Base-by-base conservation (phyloP, 2,888 invertebrate genomes). In the Acanthosepion pharaonis region DNA sequence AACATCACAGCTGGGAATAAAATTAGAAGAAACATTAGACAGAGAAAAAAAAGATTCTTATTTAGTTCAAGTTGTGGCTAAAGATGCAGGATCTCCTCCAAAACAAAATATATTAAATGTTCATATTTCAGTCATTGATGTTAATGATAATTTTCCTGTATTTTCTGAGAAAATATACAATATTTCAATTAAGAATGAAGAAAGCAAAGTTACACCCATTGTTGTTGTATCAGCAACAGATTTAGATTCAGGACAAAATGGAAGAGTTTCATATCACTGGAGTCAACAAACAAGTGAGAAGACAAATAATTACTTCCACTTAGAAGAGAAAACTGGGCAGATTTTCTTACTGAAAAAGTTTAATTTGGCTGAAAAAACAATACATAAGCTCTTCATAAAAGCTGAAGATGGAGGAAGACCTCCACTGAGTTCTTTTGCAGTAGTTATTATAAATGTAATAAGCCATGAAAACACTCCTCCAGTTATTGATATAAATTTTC, bases 121-220 rank as follows among this genome's bases (percentile, higher is more conserved):
- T 42, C 96, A 97, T 92, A 96, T 97, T 15, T 96, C 96, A 64
- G 96, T 97, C 23, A 99, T 99, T 96, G 99, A 99, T 97, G 99
- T 99, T 96, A 99, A 99, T 98, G 99, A 99, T 98, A 99, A 99
- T 98, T 99, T 99, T 93, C 99, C 99, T 5, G 99, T 99, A 96
- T 99, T 99, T 98, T 99, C 99, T 98, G 95, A 96, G 94, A 94
- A 95, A 28, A 96, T 96, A 18, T 97, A 96, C 94, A 78, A 78
- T 18, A 78, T 78, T 78, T 78, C 78, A n/a, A 78, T 78, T 15
- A 78, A n/a, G 78, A 78, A 78, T 78, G 78, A 78, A 15, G 78
- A 33, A 2, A 78, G n/a, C 15, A 78, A 78, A 78, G n/a, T 15
- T 11, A 33, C 78, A 78, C 78, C 78, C 8, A 78, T 78, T 78